Base-by-base conservation (phyloP, 2,888 invertebrate genomes). In the Drosophila paracracens region DNA sequence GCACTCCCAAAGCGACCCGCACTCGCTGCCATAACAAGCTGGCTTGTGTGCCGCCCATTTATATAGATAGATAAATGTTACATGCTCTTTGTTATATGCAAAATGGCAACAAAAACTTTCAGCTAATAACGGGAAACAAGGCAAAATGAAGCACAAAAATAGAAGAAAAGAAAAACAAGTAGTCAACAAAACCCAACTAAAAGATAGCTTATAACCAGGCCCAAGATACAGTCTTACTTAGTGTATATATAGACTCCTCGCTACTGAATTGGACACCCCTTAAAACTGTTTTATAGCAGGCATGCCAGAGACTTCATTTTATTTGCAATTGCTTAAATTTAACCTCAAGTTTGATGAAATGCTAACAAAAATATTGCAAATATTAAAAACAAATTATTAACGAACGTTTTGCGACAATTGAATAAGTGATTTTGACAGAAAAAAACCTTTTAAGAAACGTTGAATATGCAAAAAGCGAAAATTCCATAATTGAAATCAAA, bases 71-170 rank as follows among this genome's bases (percentile, higher is more conserved):
- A 82, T 73, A 80, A 69, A 61, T 82, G 50, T 69, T 59, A 86
- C 46, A 27, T 43, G 51, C 46, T 56, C 31, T 53, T 54, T 56
- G 18, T 31, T 33, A 29, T 62, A 65, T 65, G 59, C 50, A 65
- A 69, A 74, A 81, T 69, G 74, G 68, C 79, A 74, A 52, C 59
- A 63, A 52, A 35, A 62, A 71, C 66, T 60, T 67, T 59, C 54
- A 67, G 83, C 70, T 86, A 83, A 83, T 83, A 86, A 70, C 50
- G 71, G 71, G 61, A 83, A 86, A 64, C 69, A 71, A 68, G 53
- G 53, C 57, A 35, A 59, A 58, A 65, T 54, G 65, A 67, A 67
- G 72, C 54, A 69, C 64, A 61, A 70, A 61, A 79, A 48, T 13
- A 52, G 33, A 38, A 18, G 16, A n/a, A n/a, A 18, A 54, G 16